Conservation (phyloP, 1,140 invertebrate genomes). For the Aleiodes sp. region DNA sequence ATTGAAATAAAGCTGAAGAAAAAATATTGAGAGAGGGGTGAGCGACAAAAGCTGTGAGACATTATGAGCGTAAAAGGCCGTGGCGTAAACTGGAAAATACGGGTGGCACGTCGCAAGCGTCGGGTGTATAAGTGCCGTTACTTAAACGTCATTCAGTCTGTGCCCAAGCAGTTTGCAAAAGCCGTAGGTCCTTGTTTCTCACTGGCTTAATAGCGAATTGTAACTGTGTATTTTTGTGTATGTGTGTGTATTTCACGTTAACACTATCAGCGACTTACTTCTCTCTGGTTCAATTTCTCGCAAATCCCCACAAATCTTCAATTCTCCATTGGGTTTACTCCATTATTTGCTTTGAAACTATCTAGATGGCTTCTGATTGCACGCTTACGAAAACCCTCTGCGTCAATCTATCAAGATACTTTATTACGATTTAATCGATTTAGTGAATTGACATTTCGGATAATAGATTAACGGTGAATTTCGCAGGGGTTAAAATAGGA, state of each 20-base stretch:
- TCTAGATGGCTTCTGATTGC: not conserved
- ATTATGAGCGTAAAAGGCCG: not conserved
- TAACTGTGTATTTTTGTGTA: not conserved
- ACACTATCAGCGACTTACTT: not conserved
- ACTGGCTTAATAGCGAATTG: not conserved
- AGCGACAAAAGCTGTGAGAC: not conserved
- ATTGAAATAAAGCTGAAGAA: not conserved
- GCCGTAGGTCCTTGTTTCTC: not conserved
- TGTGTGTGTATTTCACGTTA: no score
- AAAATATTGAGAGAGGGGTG: not conserved
- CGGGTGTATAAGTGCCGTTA: not conserved
- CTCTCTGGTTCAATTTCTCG: not conserved
- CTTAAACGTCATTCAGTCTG: slow-evolving; percentile 4
- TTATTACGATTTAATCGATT: not conserved
- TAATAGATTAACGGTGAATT: no score
- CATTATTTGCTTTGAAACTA: not conserved
- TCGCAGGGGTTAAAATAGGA: no score
- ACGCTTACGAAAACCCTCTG: not conserved
- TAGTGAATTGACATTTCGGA: not conserved
- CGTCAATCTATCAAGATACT: not conserved
- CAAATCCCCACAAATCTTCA: slow-evolving; percentile 4
- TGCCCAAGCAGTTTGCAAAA: no score
- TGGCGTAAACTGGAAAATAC: not conserved
- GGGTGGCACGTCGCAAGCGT: not conserved
- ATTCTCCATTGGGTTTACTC: not conserved